Evolutionary conservation across 2,888 invertebrate genomes (phyloP).

Genomic region (Hermaeophaga mercurialis): DNA sequence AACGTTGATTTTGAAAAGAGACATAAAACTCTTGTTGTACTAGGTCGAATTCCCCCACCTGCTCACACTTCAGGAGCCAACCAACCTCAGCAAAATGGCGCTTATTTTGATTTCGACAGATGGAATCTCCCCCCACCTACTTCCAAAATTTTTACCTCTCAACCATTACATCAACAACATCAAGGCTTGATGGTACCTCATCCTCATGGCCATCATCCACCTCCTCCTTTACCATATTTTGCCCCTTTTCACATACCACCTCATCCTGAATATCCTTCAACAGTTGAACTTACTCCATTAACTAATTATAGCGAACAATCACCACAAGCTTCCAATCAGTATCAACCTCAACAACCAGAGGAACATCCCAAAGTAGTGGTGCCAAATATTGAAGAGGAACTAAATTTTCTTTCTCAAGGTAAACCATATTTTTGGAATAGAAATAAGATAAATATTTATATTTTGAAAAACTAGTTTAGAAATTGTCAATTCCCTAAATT

Average conservation of each 20-base stretch:
- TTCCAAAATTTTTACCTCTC: conserved; percentile 70
- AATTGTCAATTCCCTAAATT: too few species aligned
- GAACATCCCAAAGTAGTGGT: conserved; percentile 83
- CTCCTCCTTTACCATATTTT: conserved; percentile 72
- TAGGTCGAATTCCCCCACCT: conserved; percentile 71
- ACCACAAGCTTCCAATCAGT: conserved; percentile 37
- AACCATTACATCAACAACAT: conserved; percentile 54
- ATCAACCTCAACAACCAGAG: conserved; percentile 58
- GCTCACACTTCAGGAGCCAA: conserved; percentile 64
- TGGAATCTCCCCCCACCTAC: conserved; percentile 78
- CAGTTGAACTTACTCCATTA: conserved; percentile 69
- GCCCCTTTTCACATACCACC: conserved; percentile 76
- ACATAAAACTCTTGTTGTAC: conserved; percentile 16
- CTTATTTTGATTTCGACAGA: conserved; percentile 80
- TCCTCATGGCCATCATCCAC: conserved; percentile 64
- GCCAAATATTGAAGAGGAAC: conserved; percentile 87
- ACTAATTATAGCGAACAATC: conserved; percentile 63
- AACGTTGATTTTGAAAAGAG: not conserved
- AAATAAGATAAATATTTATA: too few species aligned
- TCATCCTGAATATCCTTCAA: conserved; percentile 59
- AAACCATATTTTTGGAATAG: too few species aligned
- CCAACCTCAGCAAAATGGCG: conserved; percentile 54
- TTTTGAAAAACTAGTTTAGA: too few species aligned
- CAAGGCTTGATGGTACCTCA: conserved; percentile 70
- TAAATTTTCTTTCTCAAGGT: conserved; percentile 75